These are phyloP conservation scores for Lasiommata megera DNA, from an alignment of 2,888 invertebrate genomes.

Conservation along the genomic window DNA sequence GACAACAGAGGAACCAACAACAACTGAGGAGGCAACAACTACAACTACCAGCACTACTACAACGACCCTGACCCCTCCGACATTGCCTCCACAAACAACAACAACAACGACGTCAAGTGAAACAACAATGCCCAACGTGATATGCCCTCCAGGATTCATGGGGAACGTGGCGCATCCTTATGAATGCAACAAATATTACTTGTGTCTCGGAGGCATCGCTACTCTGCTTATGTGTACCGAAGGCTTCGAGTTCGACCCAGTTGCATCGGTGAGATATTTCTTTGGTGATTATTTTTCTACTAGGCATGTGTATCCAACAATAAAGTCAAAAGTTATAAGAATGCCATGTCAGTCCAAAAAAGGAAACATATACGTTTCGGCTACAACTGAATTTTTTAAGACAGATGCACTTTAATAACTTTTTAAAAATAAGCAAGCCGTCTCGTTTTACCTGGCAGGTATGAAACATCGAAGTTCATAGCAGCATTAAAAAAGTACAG, in stretches of 20 bases:
- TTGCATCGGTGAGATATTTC: background rate
- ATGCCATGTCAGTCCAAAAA: no score
- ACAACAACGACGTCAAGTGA: background rate
- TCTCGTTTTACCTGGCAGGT: no score
- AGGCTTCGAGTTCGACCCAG: slow-evolving; percentile 44
- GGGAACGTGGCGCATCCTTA: slow-evolving; percentile 49
- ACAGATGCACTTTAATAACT: no score
- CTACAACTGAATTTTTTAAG: no score
- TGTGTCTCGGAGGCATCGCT: slow-evolving; percentile 44
- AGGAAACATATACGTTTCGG: no score
- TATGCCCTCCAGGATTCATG: slow-evolving; percentile 41
- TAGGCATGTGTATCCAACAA: no score
- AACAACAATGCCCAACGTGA: background rate
- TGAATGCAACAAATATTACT: slow-evolving; percentile 44
- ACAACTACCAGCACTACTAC: background rate
- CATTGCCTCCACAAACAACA: background rate
- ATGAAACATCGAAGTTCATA: no score
- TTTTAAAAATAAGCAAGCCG: no score
- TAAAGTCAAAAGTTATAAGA: no score
- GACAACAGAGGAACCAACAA: background rate
- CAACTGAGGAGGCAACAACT: background rate
- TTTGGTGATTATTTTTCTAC: background rate
- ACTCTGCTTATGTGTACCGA: slow-evolving; percentile 39
- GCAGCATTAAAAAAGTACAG: no score
- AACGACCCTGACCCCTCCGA: background rate